Evolutionary conservation across 2,113 vertebrate genomes (phyloP).

Genomic region (Oreocharis arfaki): DNA sequence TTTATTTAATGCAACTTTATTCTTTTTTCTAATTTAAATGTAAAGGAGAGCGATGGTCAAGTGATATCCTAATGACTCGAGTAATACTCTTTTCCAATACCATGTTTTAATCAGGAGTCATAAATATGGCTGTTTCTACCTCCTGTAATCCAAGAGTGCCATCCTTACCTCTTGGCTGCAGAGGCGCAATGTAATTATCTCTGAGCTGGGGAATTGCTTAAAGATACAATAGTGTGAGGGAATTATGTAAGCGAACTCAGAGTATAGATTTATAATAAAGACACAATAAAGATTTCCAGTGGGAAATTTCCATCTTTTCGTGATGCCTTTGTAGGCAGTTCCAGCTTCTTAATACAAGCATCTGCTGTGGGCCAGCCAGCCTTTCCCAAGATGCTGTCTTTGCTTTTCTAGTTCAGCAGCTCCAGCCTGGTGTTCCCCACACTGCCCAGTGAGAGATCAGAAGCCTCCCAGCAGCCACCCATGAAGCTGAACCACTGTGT

Average conservation of each 20-base stretch:
- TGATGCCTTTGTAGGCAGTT: not conserved
- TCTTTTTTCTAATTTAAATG: not conserved
- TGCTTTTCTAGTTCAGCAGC: not conserved
- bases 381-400: not conserved
- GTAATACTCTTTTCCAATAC: not conserved
- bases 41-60: not conserved
- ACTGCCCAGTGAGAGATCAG: not conserved
- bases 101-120: constrained; percentile 4
- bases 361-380: not conserved
- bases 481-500: not conserved
- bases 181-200: not conserved
- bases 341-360: not conserved
- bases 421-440: not conserved
- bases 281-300: not conserved
- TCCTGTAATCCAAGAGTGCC: not conserved
- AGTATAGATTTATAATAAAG: not conserved
- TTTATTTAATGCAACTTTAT: not conserved
- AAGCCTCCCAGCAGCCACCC: not conserved
- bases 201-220: not conserved
- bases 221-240: not conserved
- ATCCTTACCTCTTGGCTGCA: not conserved
- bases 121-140: not conserved
- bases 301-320: not conserved
- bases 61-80: not conserved
- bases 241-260: not conserved